Base-by-base conservation (phyloP, 2,888 invertebrate species). In the Lochmaea crataegi region DNA sequence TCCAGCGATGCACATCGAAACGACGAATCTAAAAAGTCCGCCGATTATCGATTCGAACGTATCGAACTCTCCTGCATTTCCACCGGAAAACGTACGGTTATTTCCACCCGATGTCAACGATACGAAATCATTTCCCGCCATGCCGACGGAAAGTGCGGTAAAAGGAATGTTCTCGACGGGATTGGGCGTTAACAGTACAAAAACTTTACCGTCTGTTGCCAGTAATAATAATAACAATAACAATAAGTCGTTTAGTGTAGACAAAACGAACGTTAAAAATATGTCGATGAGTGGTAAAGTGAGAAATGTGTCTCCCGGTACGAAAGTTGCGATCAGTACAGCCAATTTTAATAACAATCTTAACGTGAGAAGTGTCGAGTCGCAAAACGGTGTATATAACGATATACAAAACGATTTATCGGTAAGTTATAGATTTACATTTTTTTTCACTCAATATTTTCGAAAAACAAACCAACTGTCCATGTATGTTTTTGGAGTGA, bases 1-100 rank as follows among this genome's bases (percentile, higher is more conserved):
- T 79, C 86, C 86, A n/a, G 83, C 84, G 11, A 85, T 86, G 48
- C 77, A 80, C 2, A 10, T 51, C n/a, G 73, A 73, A 56, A 38
- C 9, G 18, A 16, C 57, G 42, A 58, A 26, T 53, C 41, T 42
- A 11, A 71, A 56, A 45, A 71, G 71, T 51, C 71, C 66, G 7
- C 66, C 57, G 10, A 18, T 64, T n/a, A 48, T 32, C 18, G 68
- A 72, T 16, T 18, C 64, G 2, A 26, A 48, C 7, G 22, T 65
- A 32, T 45, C 38, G 18, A 45, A 5, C 3, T 32, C 51, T 41
- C 45, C 45, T 38, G 42, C 58, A 14, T 18, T 42, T 12, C 41
- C 26, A 26, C 26, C 26, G 26, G 58, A 58, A 16, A 60, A 45
- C 48, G 41, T 22, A 5, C 16, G n/a, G 38, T 18, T 16, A 14